Evolutionary conservation across 2,888 invertebrate species (phyloP).

Genomic region (Conistra vaccinii): DNA sequence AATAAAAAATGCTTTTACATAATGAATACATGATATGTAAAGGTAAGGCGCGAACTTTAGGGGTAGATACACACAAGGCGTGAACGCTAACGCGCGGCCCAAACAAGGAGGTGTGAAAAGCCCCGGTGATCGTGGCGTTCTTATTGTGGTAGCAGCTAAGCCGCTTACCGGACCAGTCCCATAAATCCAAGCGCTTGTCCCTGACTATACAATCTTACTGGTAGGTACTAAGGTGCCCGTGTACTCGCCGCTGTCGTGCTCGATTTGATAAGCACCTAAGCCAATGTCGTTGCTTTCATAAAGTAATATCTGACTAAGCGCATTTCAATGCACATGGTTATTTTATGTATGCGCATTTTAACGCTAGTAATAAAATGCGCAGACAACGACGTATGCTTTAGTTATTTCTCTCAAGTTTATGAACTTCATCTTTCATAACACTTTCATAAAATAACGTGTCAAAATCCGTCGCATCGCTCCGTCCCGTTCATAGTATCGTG

Average conservation of each 20-base stretch:
- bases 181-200: conserved; percentile 78
- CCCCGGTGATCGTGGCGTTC: conserved; percentile 78
- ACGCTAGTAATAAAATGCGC: conserved; percentile 7
- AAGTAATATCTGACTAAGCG: conserved; percentile 53
- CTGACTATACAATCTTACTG: conserved; percentile 53
- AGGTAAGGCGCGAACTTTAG: conserved; percentile 86
- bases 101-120: conserved; percentile 90
- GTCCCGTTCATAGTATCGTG: conserved; percentile 77
- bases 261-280: conserved; percentile 58
- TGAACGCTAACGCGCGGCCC: conserved; percentile 86
- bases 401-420: conserved; percentile 9
- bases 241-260: conserved; percentile 47
- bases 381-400: conserved; percentile 4
- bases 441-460: conserved; percentile 67
- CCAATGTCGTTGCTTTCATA: conserved; percentile 49
- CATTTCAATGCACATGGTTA: conserved; percentile 49
- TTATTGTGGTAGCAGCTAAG: conserved; percentile 86
- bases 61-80: conserved; percentile 88
- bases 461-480: conserved; percentile 74
- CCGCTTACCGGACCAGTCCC: conserved; percentile 84
- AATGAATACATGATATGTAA: conserved; percentile 85
- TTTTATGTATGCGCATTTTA: conserved; percentile 9
- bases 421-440: conserved; percentile 36
- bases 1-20: conserved; percentile 75
- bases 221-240: conserved; percentile 39